Evolutionary conservation across 2,888 invertebrate genomes (phyloP), one percentile per base, ranked within the genome.

Genomic region (Cantharis rufa): DNA sequence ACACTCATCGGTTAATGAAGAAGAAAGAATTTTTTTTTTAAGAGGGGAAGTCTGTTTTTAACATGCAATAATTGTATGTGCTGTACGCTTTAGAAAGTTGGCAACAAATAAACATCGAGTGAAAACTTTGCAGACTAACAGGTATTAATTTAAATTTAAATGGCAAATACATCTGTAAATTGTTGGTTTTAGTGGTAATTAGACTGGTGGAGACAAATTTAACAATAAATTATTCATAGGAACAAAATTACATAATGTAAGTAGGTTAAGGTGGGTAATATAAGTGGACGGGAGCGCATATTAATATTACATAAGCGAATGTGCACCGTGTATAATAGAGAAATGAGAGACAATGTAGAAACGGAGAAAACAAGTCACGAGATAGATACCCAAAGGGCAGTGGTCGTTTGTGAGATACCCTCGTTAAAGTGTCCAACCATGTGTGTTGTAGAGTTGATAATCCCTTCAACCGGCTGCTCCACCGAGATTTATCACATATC

Each of bases 401-500:
- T 62, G 48, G 72, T 69, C 75, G 75, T 75, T 73, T 73, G 71
- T 66, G 71, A 73, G 70, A 71, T 78, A 75, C 80, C 80, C 76
- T 77, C 75, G 80, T 80, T 80, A 78, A 76, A 78, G 79, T 79
- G 77, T 77, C 78, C 80, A 79, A 74, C 79, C 75, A 78, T 66
- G 77, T 78, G 81, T 80, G 48, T 48, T 48, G 78, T 75, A 78
- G 82, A 82, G 80, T 80, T 81, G 82, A 80, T 82, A 82, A 82
- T 82, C 82, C 81, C 78, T 76, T 74, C 75, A 80, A 78, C 77
- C 80, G 80, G 80, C 80, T 79, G 79, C 69, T 80, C 76, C 78
- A 74, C 71, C 27, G 80, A 82, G 82, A 82, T 82, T 82, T 82
- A 82, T 82, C 80, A 82, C 81, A 80, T 72, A 78, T 80, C 78